Base-by-base conservation (phyloP, 1,140 invertebrate genomes). In the Polypedilum vanderplanki region DNA sequence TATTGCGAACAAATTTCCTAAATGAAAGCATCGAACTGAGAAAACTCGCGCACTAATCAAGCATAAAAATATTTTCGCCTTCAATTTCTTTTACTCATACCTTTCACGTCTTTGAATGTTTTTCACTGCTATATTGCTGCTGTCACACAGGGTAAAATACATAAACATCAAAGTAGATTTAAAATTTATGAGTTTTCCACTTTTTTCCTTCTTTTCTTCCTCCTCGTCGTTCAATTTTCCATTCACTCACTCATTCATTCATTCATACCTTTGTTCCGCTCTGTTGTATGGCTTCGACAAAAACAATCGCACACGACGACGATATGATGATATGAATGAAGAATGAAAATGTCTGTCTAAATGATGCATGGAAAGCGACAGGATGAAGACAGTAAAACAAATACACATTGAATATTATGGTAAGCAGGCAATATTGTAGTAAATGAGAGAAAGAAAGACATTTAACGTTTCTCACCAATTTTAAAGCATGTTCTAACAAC, bases 81-180 rank as follows among this genome's bases (percentile, higher is more conserved):
- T 57, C 10, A n/a, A n/a, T n/a, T n/a, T n/a, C n/a, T n/a, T n/a
- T n/a, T n/a, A 33, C 24, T 33, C 24, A 33, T 33, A 33, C 24
- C 5, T 33, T 33, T 33, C 5, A 33, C 24, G 24, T 33, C 24
- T 33, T 33, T 5, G 5, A 33, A 33, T 33, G 24, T 33, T 33
- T 33, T 33, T 33, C 24, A 3, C 5, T 33, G 24, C 24, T 33
- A 3, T 5, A 33, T 33, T 33, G 24, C 24, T 33, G 24, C 5
- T 33, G 24, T 33, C 24, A 33, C 24, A 57, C 46, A n/a, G n/a
- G 46, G 46, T n/a, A 57, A 57, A 33, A n/a, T n/a, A 46, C 41
- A 46, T 15, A 46, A 15, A 57, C 46, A 57, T 57, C 46, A 57
- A 57, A 57, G 46, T 57, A 57, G 46, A 57, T 57, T 57, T 57